Percentiles rank a stretch among this genome's conserved stretches.
These are phyloP conservation scores for Solea senegalensis DNA, from an alignment of 2,113 vertebrate species.

Conservation along the genomic window DNA sequence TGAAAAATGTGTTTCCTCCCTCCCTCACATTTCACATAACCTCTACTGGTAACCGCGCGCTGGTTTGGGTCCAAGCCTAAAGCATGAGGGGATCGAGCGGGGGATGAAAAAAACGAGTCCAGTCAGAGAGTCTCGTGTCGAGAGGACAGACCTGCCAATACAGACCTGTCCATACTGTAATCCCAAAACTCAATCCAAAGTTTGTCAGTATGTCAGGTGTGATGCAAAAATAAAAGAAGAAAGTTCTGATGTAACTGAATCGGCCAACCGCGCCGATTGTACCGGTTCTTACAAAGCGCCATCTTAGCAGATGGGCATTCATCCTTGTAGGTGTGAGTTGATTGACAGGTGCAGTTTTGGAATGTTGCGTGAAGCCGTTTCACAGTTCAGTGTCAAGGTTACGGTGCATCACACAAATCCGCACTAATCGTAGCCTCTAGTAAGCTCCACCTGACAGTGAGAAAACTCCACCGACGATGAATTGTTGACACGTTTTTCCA, in stretches of 20 bases:
- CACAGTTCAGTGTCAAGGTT: constrained; percentile 77
- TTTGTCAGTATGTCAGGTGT: constrained; percentile 6
- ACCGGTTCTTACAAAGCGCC: constrained; percentile 43
- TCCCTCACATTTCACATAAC: constrained; percentile 70
- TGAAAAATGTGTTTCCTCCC: constrained; percentile 85
- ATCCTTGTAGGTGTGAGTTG: constrained; percentile 73
- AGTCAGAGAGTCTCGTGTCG: constrained; percentile 57
- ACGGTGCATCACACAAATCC: constrained; percentile 77
- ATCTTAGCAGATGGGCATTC: constrained; percentile 63
- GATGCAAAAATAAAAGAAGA: constrained; percentile 39
- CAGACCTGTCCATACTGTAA: constrained; percentile 26
- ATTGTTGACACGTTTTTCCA: constrained; percentile 77
- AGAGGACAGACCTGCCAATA: constrained; percentile 45
- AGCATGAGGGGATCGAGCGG: constrained; percentile 24
- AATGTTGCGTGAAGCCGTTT: constrained; percentile 77
- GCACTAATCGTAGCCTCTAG: constrained; percentile 76
- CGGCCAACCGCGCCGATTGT: constrained; percentile 49
- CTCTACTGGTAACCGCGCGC: constrained; percentile 49
- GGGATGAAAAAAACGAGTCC: constrained; percentile 58
- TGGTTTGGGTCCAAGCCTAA: constrained; percentile 27
- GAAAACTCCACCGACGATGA: constrained; percentile 60
- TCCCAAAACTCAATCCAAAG: constrained; percentile 10
- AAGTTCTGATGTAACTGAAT: constrained; percentile 44
- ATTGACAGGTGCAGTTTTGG: constrained; percentile 74
- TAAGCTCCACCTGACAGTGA: constrained; percentile 77